These are phyloP conservation scores for Netelia melanura DNA, from an alignment of 2,888 invertebrate genomes.

Conservation along the genomic window DNA sequence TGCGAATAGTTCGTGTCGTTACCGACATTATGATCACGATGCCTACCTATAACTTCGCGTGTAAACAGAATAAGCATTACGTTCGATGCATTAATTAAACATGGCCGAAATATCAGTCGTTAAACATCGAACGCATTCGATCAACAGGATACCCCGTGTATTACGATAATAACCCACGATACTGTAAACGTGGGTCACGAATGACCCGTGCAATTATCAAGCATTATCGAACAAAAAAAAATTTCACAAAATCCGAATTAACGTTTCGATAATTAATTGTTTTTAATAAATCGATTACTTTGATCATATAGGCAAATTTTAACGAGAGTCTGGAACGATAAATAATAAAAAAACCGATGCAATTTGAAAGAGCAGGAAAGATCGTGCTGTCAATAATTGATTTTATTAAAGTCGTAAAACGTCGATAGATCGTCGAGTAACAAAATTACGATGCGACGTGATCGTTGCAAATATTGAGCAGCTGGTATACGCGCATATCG, in stretches of 20 bases:
- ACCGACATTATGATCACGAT: not conserved
- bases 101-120: conserved; percentile 49
- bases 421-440: no score
- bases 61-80: conserved; percentile 54
- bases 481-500: not conserved
- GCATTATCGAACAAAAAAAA: no score
- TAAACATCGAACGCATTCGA: conserved; percentile 37
- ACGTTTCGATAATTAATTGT: no score
- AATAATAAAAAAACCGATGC: no score
- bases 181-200: not conserved
- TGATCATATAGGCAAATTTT: no score
- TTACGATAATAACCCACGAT: conserved; percentile 20
- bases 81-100: conserved; percentile 52
- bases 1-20: not conserved
- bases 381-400: no score
- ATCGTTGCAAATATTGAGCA: not conserved
- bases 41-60: not conserved
- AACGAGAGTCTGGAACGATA: no score
- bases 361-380: no score
- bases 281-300: no score
- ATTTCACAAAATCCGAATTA: no score
- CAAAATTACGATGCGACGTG: no score
- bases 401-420: no score
- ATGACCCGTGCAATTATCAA: not conserved
- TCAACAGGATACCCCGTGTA: not conserved